Evolutionary conservation across 2,113 vertebrate genomes (phyloP).

Genomic region (Limanda limanda): DNA sequence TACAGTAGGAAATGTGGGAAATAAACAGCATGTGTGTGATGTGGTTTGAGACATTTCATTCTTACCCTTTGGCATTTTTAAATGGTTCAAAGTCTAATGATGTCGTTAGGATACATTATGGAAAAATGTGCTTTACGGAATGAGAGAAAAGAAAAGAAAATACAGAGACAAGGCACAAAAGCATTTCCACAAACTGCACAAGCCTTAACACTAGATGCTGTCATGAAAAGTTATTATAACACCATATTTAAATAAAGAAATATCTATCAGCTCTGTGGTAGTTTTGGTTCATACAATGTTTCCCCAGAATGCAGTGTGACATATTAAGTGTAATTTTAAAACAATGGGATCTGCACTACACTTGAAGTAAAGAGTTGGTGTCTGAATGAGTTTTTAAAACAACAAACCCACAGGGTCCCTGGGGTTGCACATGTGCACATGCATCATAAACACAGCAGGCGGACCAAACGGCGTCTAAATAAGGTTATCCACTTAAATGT

Average conservation of each 20-base stretch:
- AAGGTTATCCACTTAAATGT: background rate
- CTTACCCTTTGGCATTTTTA: slow-evolving; percentile 5
- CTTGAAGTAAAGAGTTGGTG: background rate
- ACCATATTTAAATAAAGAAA: background rate
- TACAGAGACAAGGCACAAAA: background rate
- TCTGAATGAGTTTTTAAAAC: background rate
- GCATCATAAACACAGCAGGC: no score
- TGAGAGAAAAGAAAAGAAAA: background rate
- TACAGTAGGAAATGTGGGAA: background rate
- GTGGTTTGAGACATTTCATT: background rate
- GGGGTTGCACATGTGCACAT: no score
- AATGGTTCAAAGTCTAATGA: slow-evolving; percentile 4
- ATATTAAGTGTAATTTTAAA: background rate
- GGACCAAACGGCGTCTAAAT: no score
- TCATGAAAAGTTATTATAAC: no score
- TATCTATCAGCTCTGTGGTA: background rate
- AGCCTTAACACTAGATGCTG: background rate
- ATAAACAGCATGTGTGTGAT: background rate
- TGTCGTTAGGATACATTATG: background rate
- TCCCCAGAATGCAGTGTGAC: background rate
- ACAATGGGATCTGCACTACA: background rate
- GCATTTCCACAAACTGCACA: background rate
- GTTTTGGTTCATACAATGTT: background rate
- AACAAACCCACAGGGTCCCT: background rate
- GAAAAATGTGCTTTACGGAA: background rate